A percentile compares a stretch with the other conserved stretches of the same genome.
phyloP scores from a whole-genome alignment of 2,888 invertebrate genomes.

The Apotomis betuletana region DNA sequence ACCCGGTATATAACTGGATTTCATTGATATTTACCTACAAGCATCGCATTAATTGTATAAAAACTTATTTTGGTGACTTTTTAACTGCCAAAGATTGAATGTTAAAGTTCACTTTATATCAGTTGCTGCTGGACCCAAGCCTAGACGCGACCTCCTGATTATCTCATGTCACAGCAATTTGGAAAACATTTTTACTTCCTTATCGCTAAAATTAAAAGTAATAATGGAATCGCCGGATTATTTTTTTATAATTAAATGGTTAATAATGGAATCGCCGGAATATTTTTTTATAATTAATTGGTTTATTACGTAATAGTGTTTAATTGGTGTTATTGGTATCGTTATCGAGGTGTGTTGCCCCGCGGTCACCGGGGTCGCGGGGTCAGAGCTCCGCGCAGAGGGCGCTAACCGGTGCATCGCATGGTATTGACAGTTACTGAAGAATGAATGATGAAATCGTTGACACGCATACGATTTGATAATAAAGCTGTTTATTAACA shows the following conservation, averaged over 20 bases:
- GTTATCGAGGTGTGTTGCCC: constrained; percentile 12
- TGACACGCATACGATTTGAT: no score
- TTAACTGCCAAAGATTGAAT: not conserved
- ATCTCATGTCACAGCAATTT: constrained; percentile 5
- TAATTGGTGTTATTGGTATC: not conserved
- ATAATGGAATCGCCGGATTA: constrained; percentile 20
- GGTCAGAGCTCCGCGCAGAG: not conserved
- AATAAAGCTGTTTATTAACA: no score
- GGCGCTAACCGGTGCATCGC: no score
- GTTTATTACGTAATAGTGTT: not conserved
- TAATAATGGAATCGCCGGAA: constrained; percentile 23
- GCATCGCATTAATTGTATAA: no score
- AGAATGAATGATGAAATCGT: no score
- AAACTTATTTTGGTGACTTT: no score
- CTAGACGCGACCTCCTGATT: not conserved
- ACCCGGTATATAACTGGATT: no score
- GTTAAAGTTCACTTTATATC: not conserved
- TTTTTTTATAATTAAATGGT: constrained; percentile 33
- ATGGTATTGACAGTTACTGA: no score
- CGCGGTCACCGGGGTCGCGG: not conserved
- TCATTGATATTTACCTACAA: no score
- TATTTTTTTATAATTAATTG: constrained; percentile 35
- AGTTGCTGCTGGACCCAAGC: not conserved
- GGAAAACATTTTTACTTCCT: constrained; percentile 23
- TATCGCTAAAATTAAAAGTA: constrained; percentile 19